phyloP scores from a whole-genome alignment of 1,140 invertebrate species.

The Hypothenemus hampei region DNA sequence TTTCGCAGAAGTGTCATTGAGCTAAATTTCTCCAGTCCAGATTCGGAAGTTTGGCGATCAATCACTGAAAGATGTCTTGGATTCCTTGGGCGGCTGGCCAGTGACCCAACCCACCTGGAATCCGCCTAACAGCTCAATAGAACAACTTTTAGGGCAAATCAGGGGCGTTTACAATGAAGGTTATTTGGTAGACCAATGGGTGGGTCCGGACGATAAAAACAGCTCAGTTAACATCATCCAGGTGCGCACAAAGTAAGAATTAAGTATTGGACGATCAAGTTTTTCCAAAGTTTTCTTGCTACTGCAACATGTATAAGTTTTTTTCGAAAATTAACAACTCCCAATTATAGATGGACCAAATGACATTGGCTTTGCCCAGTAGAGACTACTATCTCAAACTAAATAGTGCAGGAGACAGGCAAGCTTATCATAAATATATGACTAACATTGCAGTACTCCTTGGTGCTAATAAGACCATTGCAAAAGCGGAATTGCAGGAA shows the following conservation, averaged over 20 bases:
- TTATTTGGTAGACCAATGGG: constrained; percentile 72
- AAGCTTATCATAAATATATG: constrained; percentile 76
- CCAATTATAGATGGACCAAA: constrained; percentile 67
- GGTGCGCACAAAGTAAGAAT: constrained; percentile 57
- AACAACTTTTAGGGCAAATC: constrained; percentile 62
- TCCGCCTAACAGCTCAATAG: constrained; percentile 53
- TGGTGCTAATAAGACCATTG: constrained; percentile 61
- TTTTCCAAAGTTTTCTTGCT: constrained; percentile 1
- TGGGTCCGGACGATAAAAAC: constrained; percentile 82
- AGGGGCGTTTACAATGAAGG: constrained; percentile 69
- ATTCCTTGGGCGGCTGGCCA: constrained; percentile 71
- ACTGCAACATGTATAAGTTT: background rate
- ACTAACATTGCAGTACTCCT: constrained; percentile 67
- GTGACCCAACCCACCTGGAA: constrained; percentile 62
- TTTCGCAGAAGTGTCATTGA: constrained; percentile 2
- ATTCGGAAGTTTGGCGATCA: constrained; percentile 65
- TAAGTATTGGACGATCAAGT: constrained; percentile 31
- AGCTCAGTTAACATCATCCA: constrained; percentile 81
- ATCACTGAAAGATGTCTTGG: constrained; percentile 57
- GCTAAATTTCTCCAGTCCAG: constrained; percentile 53
- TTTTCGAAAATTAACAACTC: background rate
- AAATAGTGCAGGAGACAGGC: constrained; percentile 60
- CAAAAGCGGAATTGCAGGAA: constrained; percentile 58
- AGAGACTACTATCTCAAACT: constrained; percentile 75
- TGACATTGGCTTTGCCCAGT: constrained; percentile 71